Conservation (phyloP, 2,888 invertebrate species). For the Eumacrocentrus americanus region DNA sequence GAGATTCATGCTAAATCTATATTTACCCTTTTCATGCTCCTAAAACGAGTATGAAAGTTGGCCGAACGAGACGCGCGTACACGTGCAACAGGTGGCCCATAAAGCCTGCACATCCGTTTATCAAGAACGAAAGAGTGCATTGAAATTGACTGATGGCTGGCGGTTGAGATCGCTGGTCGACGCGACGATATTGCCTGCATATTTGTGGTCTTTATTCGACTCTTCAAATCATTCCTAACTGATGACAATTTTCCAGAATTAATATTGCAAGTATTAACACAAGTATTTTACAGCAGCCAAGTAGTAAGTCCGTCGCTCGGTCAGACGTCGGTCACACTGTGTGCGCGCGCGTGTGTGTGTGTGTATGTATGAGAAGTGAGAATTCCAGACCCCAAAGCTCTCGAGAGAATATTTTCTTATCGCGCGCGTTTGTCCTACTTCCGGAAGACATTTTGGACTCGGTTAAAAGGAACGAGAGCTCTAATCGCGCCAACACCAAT, state of each 20-base stretch:
- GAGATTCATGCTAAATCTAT: conserved; percentile 18
- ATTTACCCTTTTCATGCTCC: conserved; percentile 29
- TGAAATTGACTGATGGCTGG: conserved; percentile 61
- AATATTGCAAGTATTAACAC: too few relatives aligned
- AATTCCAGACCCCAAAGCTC: not conserved
- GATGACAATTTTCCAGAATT: too few relatives aligned
- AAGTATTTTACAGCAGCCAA: too few relatives aligned
- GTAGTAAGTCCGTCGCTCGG: not conserved
- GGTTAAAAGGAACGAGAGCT: conserved; percentile 13
- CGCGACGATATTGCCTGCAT: not conserved
- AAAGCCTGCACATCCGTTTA: conserved; percentile 61
- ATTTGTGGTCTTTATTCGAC: too few relatives aligned
- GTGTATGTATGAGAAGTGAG: not conserved
- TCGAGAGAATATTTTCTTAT: conserved; percentile 18
- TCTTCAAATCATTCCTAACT: too few relatives aligned
- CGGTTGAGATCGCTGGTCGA: conserved; percentile 52
- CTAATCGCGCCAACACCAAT: conserved; percentile 18
- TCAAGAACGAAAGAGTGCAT: conserved; percentile 62
- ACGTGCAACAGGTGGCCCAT: conserved; percentile 60
- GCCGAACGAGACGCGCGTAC: conserved; percentile 53
- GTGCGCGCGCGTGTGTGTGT: not conserved
- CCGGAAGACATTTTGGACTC: conserved; percentile 4
- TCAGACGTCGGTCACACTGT: not conserved
- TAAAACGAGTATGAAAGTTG: conserved; percentile 52
- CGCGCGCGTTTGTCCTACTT: conserved; percentile 9